These are phyloP conservation scores for Cardiocondyla obscurior DNA, from an alignment of 1,140 invertebrate genomes.

Conservation along the genomic window DNA sequence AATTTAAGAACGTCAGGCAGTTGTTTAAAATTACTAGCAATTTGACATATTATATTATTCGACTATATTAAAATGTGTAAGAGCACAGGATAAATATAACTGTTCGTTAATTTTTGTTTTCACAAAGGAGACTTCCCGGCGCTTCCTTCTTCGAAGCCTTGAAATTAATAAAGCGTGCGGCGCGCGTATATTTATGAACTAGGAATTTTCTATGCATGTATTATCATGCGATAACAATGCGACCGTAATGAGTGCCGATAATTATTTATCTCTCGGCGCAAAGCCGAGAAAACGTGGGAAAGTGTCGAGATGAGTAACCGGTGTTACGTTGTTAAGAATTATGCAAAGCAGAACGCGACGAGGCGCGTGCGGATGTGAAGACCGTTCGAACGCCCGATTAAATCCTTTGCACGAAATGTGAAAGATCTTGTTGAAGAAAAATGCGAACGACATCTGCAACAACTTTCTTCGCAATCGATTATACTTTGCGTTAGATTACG, in stretches of 20 bases:
- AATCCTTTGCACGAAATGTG: not conserved
- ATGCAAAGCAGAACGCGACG: slow-evolving; percentile 37
- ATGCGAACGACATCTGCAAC: not conserved
- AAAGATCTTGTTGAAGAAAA: not conserved
- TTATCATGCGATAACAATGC: slow-evolving; percentile 16
- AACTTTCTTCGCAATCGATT: not conserved
- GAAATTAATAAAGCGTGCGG: not conserved
- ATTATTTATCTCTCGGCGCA: slow-evolving; percentile 44
- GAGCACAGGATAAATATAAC: not conserved
- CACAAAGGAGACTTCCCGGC: not conserved
- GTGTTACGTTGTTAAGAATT: slow-evolving; percentile 54
- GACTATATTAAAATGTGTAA: not conserved
- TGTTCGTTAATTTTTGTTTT: not conserved
- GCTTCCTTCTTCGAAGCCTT: not conserved
- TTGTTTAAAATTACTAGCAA: not conserved
- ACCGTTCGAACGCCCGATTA: not conserved
- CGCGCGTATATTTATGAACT: not conserved
- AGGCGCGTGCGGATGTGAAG: not conserved
- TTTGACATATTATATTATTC: not conserved
- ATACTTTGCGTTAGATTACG: not conserved
- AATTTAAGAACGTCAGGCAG: not conserved
- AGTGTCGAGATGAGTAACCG: slow-evolving; percentile 46
- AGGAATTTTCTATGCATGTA: not conserved
- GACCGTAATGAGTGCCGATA: slow-evolving; percentile 25
- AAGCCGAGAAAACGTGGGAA: slow-evolving; percentile 61